Conservation (phyloP, 2,797 vertebrate genomes). For the Etheostoma nigrum region DNA sequence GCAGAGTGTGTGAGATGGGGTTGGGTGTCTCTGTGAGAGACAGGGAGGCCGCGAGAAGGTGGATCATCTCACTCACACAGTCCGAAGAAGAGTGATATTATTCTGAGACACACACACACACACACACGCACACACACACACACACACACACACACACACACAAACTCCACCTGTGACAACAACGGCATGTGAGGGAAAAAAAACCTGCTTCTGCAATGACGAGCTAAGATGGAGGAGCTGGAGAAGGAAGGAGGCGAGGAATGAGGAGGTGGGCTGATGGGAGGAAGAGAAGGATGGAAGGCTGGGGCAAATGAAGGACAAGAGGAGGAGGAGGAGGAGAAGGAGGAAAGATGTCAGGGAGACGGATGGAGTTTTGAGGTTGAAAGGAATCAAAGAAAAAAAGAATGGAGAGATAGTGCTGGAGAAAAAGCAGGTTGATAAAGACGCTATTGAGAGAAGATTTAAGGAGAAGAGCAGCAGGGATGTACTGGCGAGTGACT, state of each 20-base stretch:
- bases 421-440: conserved; percentile 32
- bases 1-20: conserved; percentile 12
- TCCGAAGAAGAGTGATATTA: conserved; percentile 48
- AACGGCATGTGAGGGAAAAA: conserved; percentile 13
- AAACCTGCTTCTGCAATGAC: conserved; percentile 22
- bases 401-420: conserved; percentile 22
- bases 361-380: conserved; percentile 42
- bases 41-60: conserved; percentile 46
- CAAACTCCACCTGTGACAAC: conserved; percentile 56
- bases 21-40: conserved; percentile 5
- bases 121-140: conserved; percentile 18
- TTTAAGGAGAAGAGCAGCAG: conserved; percentile 14
- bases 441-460: conserved; percentile 34
- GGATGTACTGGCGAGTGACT: conserved; percentile 19
- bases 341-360: conserved; percentile 38
- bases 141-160: conserved; percentile 1
- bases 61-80: conserved; percentile 71
- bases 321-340: conserved; percentile 15
- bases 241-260: conserved; percentile 14
- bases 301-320: conserved; percentile 54
- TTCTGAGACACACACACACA: conserved; percentile 31
- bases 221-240: conserved; percentile 57
- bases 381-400: conserved; percentile 31
- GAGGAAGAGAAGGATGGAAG: conserved; percentile 29
- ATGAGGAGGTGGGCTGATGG: conserved; percentile 13